These are phyloP conservation scores for Drosophila chauvacae DNA, from an alignment of 1,140 invertebrate genomes.

Conservation along the genomic window DNA sequence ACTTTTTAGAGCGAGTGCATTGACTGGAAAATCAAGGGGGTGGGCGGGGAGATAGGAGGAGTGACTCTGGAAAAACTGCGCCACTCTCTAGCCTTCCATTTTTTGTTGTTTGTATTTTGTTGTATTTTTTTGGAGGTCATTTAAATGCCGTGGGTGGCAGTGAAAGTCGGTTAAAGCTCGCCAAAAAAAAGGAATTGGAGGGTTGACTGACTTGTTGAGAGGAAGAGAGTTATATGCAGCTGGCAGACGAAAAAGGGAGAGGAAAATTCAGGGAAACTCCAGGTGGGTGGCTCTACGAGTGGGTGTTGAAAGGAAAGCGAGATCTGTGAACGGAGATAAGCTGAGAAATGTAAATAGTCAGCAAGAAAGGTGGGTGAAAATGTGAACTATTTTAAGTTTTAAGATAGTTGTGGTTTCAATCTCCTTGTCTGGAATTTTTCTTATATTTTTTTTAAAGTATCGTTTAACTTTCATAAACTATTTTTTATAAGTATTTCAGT, in stretches of 20 bases:
- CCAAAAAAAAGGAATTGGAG: conserved; percentile 21
- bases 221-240: conserved; percentile 3
- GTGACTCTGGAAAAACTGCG: conserved; percentile 28
- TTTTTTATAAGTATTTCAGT: background rate
- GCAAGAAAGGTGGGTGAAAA: background rate
- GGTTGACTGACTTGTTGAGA: conserved; percentile 49
- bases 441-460: background rate
- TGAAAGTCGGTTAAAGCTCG: conserved; percentile 68
- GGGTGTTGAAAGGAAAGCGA: conserved; percentile 40
- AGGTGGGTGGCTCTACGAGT: conserved; percentile 3
- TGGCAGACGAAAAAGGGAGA: conserved; percentile 21
- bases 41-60: background rate
- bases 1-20: conserved; percentile 77
- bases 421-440: background rate
- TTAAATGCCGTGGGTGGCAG: conserved; percentile 77
- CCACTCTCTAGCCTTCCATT: background rate
- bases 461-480: background rate
- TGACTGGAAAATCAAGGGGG: conserved; percentile 63
- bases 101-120: conserved; percentile 3
- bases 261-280: conserved; percentile 7
- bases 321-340: conserved; percentile 17
- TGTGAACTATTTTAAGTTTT: no score
- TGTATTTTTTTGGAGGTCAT: conserved; percentile 65
- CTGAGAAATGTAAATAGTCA: conserved; percentile 5
- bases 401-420: background rate